phyloP scores from a whole-genome alignment of 2,888 invertebrate species.

The Synergus laeviventris region DNA sequence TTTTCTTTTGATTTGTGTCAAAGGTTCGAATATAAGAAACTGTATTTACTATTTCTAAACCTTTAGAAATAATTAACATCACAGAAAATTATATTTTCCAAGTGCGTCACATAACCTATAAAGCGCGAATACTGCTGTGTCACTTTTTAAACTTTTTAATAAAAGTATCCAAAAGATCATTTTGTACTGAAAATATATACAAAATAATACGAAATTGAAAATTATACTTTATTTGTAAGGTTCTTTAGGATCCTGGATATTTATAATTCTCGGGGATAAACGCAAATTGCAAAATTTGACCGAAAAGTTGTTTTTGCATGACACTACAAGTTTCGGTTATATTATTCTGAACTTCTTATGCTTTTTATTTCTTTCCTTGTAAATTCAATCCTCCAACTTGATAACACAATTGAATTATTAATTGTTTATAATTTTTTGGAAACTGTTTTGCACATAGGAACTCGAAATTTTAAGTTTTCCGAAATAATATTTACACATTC shows the following conservation, averaged over 20 bases:
- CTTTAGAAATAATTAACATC: background rate
- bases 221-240: background rate
- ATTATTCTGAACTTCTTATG: background rate
- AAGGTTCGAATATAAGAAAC: constrained; percentile 79
- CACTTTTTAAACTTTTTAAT: constrained; percentile 58
- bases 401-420: background rate
- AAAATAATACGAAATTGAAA: background rate
- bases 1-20: constrained; percentile 91
- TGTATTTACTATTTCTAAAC: background rate
- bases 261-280: background rate
- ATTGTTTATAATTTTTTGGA: constrained; percentile 1
- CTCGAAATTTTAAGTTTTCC: background rate
- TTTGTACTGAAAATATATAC: background rate
- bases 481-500: background rate
- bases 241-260: background rate
- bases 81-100: background rate
- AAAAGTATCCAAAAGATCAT: background rate
- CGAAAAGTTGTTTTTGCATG: background rate
- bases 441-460: constrained; percentile 19
- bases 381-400: background rate
- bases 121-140: constrained; percentile 69
- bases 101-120: constrained; percentile 64
- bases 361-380: background rate
- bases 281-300: background rate
- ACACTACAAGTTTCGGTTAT: background rate